Conservation (phyloP, 2,888 invertebrate species). For the Tipula confusa region DNA sequence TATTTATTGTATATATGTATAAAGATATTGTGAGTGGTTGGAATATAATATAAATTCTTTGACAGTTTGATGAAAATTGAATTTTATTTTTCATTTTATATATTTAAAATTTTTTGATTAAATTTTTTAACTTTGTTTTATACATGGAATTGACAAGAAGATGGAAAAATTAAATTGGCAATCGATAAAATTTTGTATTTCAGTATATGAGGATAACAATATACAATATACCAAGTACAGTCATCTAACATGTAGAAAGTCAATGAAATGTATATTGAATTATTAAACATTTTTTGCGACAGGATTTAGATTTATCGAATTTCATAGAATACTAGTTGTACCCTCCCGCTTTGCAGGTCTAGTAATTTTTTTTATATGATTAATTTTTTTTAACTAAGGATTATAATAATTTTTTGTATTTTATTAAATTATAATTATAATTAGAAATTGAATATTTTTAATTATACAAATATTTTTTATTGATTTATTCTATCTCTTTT, state of each 20-base stretch:
- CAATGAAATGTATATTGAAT: slow-evolving; percentile 6
- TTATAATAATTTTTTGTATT: too few relatives aligned
- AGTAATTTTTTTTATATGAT: too few relatives aligned
- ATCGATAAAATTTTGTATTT: slow-evolving; percentile 6
- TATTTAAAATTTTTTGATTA: slow-evolving; percentile 25
- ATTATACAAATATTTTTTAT: too few relatives aligned
- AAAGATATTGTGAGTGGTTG: background rate
- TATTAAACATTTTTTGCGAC: background rate
- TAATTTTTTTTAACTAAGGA: too few relatives aligned
- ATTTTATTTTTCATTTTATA: background rate
- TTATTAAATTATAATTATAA: too few relatives aligned
- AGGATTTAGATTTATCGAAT: background rate
- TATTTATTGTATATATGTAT: background rate
- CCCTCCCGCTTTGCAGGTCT: too few relatives aligned
- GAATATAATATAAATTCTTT: slow-evolving; percentile 25
- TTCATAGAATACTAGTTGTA: too few relatives aligned
- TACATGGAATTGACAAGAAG: slow-evolving; percentile 4
- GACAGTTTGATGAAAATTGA: slow-evolving; percentile 30
- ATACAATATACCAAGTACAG: background rate
- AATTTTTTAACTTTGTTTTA: slow-evolving; percentile 12
- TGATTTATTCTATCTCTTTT: too few relatives aligned
- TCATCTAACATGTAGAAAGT: background rate
- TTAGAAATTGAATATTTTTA: too few relatives aligned
- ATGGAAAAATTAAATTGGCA: slow-evolving; percentile 20
- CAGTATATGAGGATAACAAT: background rate